A percentile compares a stretch with the other conserved stretches of the same genome.
phyloP scores from a whole-genome alignment of 2,888 invertebrate species.

The Yponomeuta sedellus region DNA sequence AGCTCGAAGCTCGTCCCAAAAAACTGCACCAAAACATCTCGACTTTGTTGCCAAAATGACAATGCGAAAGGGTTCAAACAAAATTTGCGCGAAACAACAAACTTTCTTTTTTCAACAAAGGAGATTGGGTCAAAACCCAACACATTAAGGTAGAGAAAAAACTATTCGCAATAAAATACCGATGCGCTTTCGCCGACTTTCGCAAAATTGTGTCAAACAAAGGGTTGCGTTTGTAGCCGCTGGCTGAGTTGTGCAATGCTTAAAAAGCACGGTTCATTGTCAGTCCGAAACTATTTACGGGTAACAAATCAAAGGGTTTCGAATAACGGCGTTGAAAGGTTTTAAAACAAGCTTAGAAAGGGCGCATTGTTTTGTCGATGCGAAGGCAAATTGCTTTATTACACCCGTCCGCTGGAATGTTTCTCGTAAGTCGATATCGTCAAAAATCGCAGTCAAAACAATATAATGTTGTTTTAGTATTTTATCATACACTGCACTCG shows the following conservation, averaged over 20 bases:
- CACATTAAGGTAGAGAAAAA: conserved; percentile 46
- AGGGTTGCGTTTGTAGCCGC: conserved; percentile 43
- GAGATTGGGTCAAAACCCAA: conserved; percentile 37
- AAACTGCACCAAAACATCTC: conserved; percentile 26
- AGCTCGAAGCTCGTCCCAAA: conserved; percentile 28
- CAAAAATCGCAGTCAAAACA: conserved; percentile 70
- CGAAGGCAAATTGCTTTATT: conserved; percentile 74
- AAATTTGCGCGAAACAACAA: conserved; percentile 42
- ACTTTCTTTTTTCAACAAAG: conserved; percentile 59
- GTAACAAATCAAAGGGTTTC: conserved; percentile 74
- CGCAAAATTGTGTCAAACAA: conserved; percentile 45
- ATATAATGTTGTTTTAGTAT: conserved; percentile 50
- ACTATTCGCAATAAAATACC: conserved; percentile 19
- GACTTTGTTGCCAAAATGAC: conserved; percentile 37
- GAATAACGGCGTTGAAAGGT: conserved; percentile 74
- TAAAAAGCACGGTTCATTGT: conserved; percentile 52
- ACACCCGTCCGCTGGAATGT: conserved; percentile 44
- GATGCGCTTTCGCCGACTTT: conserved; percentile 50
- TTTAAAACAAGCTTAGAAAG: conserved; percentile 72
- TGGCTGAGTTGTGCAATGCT: conserved; percentile 66
- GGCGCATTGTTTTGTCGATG: conserved; percentile 69
- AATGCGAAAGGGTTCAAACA: conserved; percentile 48
- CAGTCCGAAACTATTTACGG: conserved; percentile 64
- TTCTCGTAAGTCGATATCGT: conserved; percentile 66
- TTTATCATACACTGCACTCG: background rate